phyloP scores from a whole-genome alignment of 2,888 invertebrate genomes.

The Lycaena phlaeas region DNA sequence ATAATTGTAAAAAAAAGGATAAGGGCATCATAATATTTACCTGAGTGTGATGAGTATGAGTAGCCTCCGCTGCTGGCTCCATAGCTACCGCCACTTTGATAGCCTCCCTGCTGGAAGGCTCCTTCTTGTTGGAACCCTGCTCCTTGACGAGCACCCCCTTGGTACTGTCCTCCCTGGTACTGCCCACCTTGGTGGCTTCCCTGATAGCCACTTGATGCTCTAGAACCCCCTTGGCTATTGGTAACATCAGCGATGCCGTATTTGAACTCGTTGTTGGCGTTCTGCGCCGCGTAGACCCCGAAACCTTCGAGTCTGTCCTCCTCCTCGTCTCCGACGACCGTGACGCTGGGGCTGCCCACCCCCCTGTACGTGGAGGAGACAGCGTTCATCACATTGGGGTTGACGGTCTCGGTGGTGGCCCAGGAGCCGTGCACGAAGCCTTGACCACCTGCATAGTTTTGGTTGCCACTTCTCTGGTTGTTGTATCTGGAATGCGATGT shows the following conservation, averaged over 20 bases:
- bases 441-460: conserved; percentile 26
- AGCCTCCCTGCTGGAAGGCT: conserved; percentile 18
- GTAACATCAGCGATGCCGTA: conserved; percentile 53
- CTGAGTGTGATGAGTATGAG: conserved; percentile 50
- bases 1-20: too few relatives aligned
- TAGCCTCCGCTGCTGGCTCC: conserved; percentile 35
- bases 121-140: conserved; percentile 8
- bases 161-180: conserved; percentile 18
- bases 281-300: conserved; percentile 47
- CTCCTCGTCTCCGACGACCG: conserved; percentile 53
- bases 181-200: background rate
- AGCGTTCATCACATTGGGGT: conserved; percentile 54
- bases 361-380: conserved; percentile 43
- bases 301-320: conserved; percentile 52
- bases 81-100: conserved; percentile 21
- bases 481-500: conserved; percentile 31
- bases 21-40: conserved; percentile 31
- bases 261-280: conserved; percentile 54
- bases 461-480: conserved; percentile 20
- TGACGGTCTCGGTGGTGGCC: conserved; percentile 64
- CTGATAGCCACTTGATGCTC: conserved; percentile 17
- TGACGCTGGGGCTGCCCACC: conserved; percentile 33
- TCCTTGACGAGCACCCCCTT: conserved; percentile 13
- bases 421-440: conserved; percentile 52
- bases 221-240: conserved; percentile 25